Evolutionary conservation across 2,797 vertebrate genomes (phyloP).

Genomic region (Hyperoplus immaculatus): DNA sequence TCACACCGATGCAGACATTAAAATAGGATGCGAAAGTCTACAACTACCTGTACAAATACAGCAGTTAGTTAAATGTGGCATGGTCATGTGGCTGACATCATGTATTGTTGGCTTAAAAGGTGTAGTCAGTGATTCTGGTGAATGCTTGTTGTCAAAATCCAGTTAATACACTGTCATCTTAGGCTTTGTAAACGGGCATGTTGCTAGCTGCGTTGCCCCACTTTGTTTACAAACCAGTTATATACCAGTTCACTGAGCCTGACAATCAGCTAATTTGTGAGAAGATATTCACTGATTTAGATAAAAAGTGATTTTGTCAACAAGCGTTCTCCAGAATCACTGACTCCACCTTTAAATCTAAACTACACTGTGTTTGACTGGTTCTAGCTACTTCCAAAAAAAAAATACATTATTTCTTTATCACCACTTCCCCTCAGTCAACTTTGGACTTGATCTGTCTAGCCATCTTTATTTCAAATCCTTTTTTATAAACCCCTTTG

Average conservation of each 20-base stretch:
- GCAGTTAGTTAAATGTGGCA: background rate
- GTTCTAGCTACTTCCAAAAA: background rate
- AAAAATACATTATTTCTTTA: conserved; percentile 14
- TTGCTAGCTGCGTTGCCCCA: no score
- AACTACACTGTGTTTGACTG: background rate
- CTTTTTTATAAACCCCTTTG: conserved; percentile 48
- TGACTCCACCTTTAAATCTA: background rate
- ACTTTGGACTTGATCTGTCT: conserved; percentile 28
- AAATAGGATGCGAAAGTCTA: background rate
- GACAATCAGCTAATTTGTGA: no score
- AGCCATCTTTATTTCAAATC: conserved; percentile 40
- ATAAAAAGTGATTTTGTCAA: no score
- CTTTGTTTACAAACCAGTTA: no score
- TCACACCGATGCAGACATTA: background rate
- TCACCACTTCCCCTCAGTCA: conserved; percentile 17
- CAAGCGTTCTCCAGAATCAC: no score
- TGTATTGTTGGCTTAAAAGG: background rate
- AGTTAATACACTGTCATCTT: no score
- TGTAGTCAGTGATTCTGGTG: no score
- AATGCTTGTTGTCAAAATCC: no score
- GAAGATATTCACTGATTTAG: no score
- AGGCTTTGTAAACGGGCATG: no score
- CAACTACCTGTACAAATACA: conserved; percentile 5
- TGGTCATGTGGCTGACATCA: background rate
- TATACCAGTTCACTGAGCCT: no score